phyloP scores from a whole-genome alignment of 2,888 invertebrate species.

The Drosophila lutescens region DNA sequence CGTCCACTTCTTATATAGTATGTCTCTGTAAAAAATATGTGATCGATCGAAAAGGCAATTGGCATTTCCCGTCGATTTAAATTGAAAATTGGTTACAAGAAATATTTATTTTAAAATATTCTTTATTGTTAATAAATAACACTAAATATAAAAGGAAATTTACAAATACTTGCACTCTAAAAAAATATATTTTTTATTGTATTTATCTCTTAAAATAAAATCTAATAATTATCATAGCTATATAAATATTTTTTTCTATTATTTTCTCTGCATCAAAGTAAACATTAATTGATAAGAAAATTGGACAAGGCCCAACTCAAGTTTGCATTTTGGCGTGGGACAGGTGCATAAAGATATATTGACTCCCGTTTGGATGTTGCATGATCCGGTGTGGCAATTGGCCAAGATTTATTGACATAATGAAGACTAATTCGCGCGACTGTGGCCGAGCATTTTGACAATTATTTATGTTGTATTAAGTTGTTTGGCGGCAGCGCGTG shows the following conservation, averaged over 20 bases:
- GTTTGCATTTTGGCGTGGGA: constrained; percentile 27
- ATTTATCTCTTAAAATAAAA: too few relatives aligned
- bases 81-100: too few relatives aligned
- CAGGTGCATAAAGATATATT: constrained; percentile 28
- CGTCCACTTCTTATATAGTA: constrained; percentile 21
- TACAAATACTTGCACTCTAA: too few relatives aligned
- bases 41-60: constrained; percentile 51
- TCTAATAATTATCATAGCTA: too few relatives aligned
- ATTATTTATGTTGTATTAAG: constrained; percentile 70
- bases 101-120: too few relatives aligned
- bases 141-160: too few relatives aligned
- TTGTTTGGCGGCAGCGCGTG: constrained; percentile 53
- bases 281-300: constrained; percentile 2
- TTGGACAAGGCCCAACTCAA: not conserved
- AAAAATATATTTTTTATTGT: too few relatives aligned
- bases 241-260: not conserved
- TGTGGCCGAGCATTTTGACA: constrained; percentile 62
- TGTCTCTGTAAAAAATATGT: constrained; percentile 15
- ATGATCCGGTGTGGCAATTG: constrained; percentile 43
- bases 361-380: constrained; percentile 37
- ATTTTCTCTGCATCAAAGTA: not conserved
- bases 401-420: constrained; percentile 78
- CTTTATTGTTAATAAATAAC: too few relatives aligned
- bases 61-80: constrained; percentile 30
- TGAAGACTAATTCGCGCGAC: constrained; percentile 77